phyloP scores from a whole-genome alignment of 1,140 invertebrate genomes.

The Aphis gossypii region DNA sequence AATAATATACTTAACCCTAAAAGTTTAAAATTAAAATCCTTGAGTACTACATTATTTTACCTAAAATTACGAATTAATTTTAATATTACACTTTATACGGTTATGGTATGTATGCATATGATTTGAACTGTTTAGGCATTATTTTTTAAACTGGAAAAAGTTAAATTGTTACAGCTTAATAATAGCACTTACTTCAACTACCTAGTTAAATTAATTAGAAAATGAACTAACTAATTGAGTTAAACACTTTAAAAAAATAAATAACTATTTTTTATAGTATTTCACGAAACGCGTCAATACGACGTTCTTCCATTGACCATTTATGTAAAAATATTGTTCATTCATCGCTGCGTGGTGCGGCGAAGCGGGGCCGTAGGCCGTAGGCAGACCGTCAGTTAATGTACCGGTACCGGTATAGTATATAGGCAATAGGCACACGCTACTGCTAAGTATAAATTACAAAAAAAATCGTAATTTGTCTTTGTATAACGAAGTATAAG shows the following conservation, averaged over 20 bases:
- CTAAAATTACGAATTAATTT: not conserved
- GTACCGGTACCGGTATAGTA: not conserved
- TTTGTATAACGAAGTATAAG: not conserved
- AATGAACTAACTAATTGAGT: not conserved
- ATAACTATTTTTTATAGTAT: not conserved
- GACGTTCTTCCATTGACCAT: not conserved
- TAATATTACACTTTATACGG: not conserved
- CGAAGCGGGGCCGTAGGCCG: not conserved
- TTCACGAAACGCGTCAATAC: not conserved
- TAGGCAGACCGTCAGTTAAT: not conserved
- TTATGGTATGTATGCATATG: not conserved
- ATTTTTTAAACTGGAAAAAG: not conserved
- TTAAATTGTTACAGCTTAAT: not conserved
- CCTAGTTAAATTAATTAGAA: not conserved
- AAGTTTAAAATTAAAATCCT: not conserved
- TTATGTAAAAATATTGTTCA: not conserved
- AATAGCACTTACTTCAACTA: not conserved
- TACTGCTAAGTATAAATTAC: not conserved
- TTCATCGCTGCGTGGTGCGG: not conserved
- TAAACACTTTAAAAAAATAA: not conserved
- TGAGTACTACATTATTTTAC: not conserved
- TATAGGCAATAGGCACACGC: not conserved
- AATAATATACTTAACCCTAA: too few relatives aligned
- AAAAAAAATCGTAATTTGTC: slow-evolving; percentile 7
- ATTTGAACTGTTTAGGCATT: not conserved